These are phyloP conservation scores for Nephotettix cincticeps DNA, from an alignment of 1,140 invertebrate genomes.

Conservation along the genomic window DNA sequence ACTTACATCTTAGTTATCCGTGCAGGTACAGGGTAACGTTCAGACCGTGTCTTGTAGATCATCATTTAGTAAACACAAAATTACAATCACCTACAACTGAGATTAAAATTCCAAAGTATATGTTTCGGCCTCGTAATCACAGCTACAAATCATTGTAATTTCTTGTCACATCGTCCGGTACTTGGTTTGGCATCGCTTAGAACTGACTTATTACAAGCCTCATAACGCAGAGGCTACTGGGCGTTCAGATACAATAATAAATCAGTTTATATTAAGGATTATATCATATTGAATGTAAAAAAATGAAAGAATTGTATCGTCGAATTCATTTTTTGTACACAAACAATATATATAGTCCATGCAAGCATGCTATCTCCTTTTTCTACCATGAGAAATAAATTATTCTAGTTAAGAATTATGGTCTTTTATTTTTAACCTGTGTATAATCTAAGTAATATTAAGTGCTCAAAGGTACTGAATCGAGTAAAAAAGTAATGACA, in stretches of 20 bases:
- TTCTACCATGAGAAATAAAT: constrained; percentile 44
- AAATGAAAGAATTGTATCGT: constrained; percentile 32
- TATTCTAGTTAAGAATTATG: constrained; percentile 42
- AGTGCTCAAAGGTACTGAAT: too few species aligned
- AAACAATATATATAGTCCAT: constrained; percentile 38
- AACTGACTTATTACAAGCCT: constrained; percentile 16
- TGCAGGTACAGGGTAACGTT: constrained; percentile 15
- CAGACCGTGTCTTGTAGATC: not conserved
- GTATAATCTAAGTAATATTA: too few species aligned
- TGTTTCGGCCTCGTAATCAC: not conserved
- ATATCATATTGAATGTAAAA: constrained; percentile 26
- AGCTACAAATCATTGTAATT: too few species aligned
- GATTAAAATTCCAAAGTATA: not conserved
- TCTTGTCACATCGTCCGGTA: constrained; percentile 6
- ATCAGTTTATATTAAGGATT: constrained; percentile 30
- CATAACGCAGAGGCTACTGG: constrained; percentile 5
- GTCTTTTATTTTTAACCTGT: constrained; percentile 28
- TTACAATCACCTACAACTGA: too few species aligned
- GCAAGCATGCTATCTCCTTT: constrained; percentile 43
- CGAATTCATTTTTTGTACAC: constrained; percentile 34
- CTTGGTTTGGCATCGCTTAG: constrained; percentile 18
- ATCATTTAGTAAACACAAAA: too few species aligned
- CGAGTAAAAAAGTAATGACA: too few species aligned
- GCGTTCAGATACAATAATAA: constrained; percentile 27
- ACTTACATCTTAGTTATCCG: constrained; percentile 12